Evolutionary conservation across 2,888 invertebrate genomes (phyloP).

Genomic region (Neoitamus cyanurus): DNA sequence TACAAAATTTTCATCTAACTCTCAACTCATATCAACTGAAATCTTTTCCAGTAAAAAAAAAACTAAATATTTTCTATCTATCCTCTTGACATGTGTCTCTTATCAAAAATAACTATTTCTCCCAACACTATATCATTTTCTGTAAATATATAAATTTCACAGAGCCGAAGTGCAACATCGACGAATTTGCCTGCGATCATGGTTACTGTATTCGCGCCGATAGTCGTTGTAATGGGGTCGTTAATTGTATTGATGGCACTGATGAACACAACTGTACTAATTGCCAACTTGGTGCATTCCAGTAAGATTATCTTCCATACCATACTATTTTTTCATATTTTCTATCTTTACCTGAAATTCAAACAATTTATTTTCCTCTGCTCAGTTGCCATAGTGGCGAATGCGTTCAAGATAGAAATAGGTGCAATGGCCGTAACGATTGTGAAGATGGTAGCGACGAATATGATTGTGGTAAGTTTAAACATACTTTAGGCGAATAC

Average conservation of each 20-base stretch:
- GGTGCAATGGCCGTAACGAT: slow-evolving; percentile 70
- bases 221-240: slow-evolving; percentile 68
- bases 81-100: background rate
- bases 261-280: slow-evolving; percentile 68
- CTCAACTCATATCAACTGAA: background rate
- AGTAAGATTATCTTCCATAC: slow-evolving; percentile 60
- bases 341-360: slow-evolving; percentile 16
- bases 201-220: slow-evolving; percentile 70
- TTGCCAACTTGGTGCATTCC: slow-evolving; percentile 63
- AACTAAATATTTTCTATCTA: background rate
- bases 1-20: slow-evolving; percentile 8
- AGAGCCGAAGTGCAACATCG: slow-evolving; percentile 62
- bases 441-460: slow-evolving; percentile 75
- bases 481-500: background rate
- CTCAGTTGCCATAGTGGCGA: slow-evolving; percentile 71
- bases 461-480: slow-evolving; percentile 69
- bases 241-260: slow-evolving; percentile 69
- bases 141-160: slow-evolving; percentile 52
- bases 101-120: slow-evolving; percentile 7
- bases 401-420: slow-evolving; percentile 71
- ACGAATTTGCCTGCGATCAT: slow-evolving; percentile 71
- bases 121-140: background rate
- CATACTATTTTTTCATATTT: slow-evolving; percentile 18
- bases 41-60: background rate
- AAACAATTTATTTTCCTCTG: slow-evolving; percentile 33